Evolutionary conservation across 2,888 invertebrate species (phyloP).

Genomic region (Tanypteryx hageni): DNA sequence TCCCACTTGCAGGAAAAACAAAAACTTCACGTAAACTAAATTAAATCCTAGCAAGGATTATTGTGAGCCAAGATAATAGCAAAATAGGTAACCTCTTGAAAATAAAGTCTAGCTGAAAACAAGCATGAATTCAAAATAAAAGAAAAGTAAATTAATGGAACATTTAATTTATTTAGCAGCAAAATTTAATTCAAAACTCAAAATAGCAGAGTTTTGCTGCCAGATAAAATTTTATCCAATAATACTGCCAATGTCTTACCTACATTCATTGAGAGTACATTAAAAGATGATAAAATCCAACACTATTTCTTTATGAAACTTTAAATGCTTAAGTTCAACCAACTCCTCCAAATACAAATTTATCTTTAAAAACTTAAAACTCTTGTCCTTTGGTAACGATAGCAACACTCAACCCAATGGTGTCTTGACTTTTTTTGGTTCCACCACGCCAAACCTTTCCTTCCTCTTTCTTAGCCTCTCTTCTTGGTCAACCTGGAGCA

Average conservation of each 20-base stretch:
- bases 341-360: background rate
- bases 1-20: too few relatives aligned
- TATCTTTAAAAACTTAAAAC: background rate
- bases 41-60: too few relatives aligned
- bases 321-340: background rate
- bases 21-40: too few relatives aligned
- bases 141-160: too few relatives aligned
- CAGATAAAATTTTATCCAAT: background rate
- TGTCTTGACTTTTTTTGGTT: constrained; percentile 68
- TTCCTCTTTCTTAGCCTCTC: constrained; percentile 87
- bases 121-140: too few relatives aligned
- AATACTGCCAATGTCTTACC: background rate
- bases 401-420: background rate
- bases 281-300: background rate
- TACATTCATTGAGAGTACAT: background rate
- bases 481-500: constrained; percentile 77
- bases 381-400: background rate
- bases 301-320: background rate
- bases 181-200: too few relatives aligned
- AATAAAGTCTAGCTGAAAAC: too few relatives aligned
- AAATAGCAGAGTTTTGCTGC: background rate
- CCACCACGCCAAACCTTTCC: constrained; percentile 84
- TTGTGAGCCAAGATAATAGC: too few relatives aligned
- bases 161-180: too few relatives aligned
- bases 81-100: too few relatives aligned